A percentile compares a stretch with the other conserved stretches of the same genome.
Conservation (phyloP, 2,113 vertebrate species). For the Pollachius pollachius region DNA sequence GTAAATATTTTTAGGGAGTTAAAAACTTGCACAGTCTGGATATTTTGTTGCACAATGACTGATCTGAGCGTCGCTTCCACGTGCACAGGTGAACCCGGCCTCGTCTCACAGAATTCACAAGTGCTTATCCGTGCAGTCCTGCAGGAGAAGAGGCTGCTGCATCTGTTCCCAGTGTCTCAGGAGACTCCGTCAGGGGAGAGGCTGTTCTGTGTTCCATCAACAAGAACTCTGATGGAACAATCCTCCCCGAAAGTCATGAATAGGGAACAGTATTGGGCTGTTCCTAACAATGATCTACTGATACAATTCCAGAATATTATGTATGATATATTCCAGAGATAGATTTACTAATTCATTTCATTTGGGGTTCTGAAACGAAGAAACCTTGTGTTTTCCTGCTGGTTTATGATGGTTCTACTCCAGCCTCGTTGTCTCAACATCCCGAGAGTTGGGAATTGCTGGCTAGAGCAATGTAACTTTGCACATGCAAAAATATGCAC, state of each 20-base stretch:
- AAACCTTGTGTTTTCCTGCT: too few relatives aligned
- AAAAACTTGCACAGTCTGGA: constrained; percentile 61
- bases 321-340: too few relatives aligned
- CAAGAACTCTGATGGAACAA: constrained; percentile 36
- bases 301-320: too few relatives aligned
- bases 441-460: too few relatives aligned
- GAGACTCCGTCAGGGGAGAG: constrained; percentile 40
- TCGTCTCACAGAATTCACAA: constrained; percentile 53
- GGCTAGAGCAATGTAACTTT: too few relatives aligned
- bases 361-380: too few relatives aligned
- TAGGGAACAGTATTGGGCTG: constrained; percentile 63
- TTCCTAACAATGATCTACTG: constrained; percentile 47
- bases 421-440: too few relatives aligned
- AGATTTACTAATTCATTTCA: too few relatives aligned
- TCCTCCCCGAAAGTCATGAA: constrained; percentile 55
- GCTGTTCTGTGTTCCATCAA: constrained; percentile 57
- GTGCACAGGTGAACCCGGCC: constrained; percentile 50
- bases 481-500: too few relatives aligned
- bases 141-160: constrained; percentile 55
- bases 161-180: constrained; percentile 45
- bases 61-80: constrained; percentile 52
- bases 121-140: constrained; percentile 63
- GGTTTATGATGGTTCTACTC: too few relatives aligned
- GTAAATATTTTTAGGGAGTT: constrained; percentile 61
- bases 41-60: constrained; percentile 58